phyloP scores from a whole-genome alignment of 2,113 vertebrate species.

The Oophaga pumilio region DNA sequence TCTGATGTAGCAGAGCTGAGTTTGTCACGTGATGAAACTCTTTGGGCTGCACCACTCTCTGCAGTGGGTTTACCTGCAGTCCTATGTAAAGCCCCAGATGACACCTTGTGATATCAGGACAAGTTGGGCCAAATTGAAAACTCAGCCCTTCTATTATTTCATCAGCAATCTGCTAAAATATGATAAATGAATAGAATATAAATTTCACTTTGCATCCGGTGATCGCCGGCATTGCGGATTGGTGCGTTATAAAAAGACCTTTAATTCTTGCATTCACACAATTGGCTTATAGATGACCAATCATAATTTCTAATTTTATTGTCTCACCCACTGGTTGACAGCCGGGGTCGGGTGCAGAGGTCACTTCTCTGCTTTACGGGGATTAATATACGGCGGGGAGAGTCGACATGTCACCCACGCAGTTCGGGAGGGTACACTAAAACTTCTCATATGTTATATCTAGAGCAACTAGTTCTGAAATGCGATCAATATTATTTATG shows the following conservation, averaged over 20 bases:
- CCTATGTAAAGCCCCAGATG: background rate
- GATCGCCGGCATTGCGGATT: background rate
- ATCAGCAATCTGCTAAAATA: background rate
- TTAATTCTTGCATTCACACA: too few relatives aligned
- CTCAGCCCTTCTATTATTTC: background rate
- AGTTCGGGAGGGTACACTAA: background rate
- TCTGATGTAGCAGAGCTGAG: background rate
- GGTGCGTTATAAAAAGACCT: background rate
- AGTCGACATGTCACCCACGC: background rate
- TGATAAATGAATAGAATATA: background rate
- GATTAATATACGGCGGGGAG: background rate
- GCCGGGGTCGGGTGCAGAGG: background rate
- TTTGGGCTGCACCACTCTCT: conserved; percentile 8
- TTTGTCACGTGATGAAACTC: background rate
- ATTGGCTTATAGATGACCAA: background rate
- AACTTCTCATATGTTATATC: background rate
- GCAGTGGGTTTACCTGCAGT: background rate
- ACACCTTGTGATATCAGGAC: background rate
- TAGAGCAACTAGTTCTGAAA: background rate
- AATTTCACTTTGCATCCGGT: background rate
- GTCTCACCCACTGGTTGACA: background rate
- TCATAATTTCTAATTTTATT: background rate
- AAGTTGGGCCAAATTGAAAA: background rate
- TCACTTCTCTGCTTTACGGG: background rate
- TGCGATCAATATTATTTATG: background rate